Evolutionary conservation across 1,140 invertebrate genomes (phyloP).

Genomic region (Macrosteles quadrilineatus): DNA sequence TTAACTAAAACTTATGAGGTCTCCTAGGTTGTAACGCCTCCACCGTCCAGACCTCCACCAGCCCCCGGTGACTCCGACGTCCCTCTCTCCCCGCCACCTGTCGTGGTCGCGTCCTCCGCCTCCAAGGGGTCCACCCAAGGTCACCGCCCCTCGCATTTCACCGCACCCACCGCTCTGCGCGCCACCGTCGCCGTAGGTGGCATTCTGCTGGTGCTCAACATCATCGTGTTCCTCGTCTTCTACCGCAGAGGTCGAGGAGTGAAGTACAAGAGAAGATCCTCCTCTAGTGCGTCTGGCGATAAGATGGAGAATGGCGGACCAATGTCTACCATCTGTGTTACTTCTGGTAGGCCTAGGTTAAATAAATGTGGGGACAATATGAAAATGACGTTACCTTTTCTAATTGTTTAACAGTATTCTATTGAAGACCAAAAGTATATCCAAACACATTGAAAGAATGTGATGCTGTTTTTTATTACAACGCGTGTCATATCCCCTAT

Average conservation of each 20-base stretch:
- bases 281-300: slow-evolving; percentile 42
- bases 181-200: slow-evolving; percentile 85
- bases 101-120: slow-evolving; percentile 41
- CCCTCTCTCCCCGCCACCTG: slow-evolving; percentile 34
- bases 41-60: too few species aligned
- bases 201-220: slow-evolving; percentile 62
- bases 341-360: slow-evolving; percentile 37
- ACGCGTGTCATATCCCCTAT: too few species aligned
- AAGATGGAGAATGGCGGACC: slow-evolving; percentile 40
- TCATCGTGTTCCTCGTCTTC: slow-evolving; percentile 91
- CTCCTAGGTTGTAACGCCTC: too few species aligned
- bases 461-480: too few species aligned
- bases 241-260: slow-evolving; percentile 60
- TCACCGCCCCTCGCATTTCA: slow-evolving; percentile 50
- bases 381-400: too few species aligned
- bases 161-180: slow-evolving; percentile 71
- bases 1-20: too few species aligned
- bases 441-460: too few species aligned
- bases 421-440: too few species aligned
- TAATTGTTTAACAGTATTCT: too few species aligned
- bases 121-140: slow-evolving; percentile 43
- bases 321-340: slow-evolving; percentile 37
- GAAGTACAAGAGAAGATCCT: slow-evolving; percentile 70
- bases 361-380: too few species aligned
- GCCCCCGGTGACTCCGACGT: too few species aligned